These are phyloP conservation scores for Glossosoma conforme DNA, from an alignment of 1,140 invertebrate species.

Conservation along the genomic window DNA sequence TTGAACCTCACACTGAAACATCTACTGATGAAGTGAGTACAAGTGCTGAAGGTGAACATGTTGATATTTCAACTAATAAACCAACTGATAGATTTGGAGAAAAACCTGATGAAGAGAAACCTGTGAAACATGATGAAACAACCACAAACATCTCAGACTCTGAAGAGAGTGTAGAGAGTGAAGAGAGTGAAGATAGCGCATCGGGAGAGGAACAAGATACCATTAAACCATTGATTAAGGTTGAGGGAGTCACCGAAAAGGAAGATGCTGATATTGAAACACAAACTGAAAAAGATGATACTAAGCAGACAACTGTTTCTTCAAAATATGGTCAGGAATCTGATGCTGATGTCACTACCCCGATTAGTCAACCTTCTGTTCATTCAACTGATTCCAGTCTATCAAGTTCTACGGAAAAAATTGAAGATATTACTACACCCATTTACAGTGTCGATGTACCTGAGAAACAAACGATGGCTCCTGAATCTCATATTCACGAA, in stretches of 20 bases:
- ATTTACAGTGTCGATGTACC: background rate
- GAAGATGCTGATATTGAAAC: too few relatives aligned
- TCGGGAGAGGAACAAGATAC: too few relatives aligned
- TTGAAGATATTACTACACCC: slow-evolving; percentile 10
- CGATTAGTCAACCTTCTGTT: background rate
- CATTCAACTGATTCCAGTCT: too few relatives aligned
- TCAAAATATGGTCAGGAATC: too few relatives aligned
- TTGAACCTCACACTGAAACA: slow-evolving; percentile 18
- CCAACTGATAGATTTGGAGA: slow-evolving; percentile 12
- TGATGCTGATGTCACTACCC: too few relatives aligned
- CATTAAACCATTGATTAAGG: too few relatives aligned
- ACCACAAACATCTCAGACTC: too few relatives aligned
- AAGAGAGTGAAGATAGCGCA: too few relatives aligned
- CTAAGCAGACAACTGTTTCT: slow-evolving; percentile 1
- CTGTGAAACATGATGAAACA: background rate
- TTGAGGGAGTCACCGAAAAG: too few relatives aligned
- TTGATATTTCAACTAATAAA: slow-evolving; percentile 8
- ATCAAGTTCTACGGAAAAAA: background rate
- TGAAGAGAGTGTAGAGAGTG: too few relatives aligned
- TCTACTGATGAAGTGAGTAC: slow-evolving; percentile 9
- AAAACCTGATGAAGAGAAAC: slow-evolving; percentile 1
- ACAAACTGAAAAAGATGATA: background rate
- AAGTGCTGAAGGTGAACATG: background rate
- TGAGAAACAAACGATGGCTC: slow-evolving; percentile 9
- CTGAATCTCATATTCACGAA: slow-evolving; percentile 13